Conservation (phyloP, 2,888 invertebrate genomes). For the Strigamia transsilvanica region DNA sequence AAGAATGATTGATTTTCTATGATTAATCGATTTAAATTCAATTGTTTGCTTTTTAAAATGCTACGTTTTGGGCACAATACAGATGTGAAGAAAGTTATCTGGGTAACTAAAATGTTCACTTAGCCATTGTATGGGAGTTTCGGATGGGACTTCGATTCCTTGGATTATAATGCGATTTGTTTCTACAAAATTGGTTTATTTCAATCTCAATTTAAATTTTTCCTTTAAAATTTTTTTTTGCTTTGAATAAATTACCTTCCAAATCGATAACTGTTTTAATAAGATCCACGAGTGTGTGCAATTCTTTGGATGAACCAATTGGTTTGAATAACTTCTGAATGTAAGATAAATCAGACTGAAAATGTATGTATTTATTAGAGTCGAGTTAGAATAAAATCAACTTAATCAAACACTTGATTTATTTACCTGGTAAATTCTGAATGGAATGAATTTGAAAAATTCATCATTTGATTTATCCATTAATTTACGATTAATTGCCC, state of each 20-base stretch:
- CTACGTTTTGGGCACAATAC: slow-evolving; percentile 54
- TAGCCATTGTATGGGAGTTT: slow-evolving; percentile 95
- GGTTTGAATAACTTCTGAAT: slow-evolving; percentile 80
- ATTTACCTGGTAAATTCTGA: slow-evolving; percentile 70
- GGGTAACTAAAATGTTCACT: slow-evolving; percentile 98
- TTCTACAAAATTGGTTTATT: slow-evolving; percentile 49
- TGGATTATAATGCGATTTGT: slow-evolving; percentile 79
- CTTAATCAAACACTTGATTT: too few relatives aligned
- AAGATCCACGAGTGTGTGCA: slow-evolving; percentile 76
- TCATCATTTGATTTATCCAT: slow-evolving; percentile 87
- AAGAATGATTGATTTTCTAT: slow-evolving; percentile 36
- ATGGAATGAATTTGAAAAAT: slow-evolving; percentile 87
- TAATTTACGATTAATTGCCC: slow-evolving; percentile 93
- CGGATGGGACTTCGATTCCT: slow-evolving; percentile 84
- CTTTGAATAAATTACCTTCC: slow-evolving; percentile 51
- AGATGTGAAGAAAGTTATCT: slow-evolving; percentile 95
- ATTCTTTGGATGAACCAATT: slow-evolving; percentile 74
- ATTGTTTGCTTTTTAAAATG: neutral
- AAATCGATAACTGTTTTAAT: slow-evolving; percentile 71
- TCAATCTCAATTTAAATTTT: neutral
- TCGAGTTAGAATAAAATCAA: too few relatives aligned
- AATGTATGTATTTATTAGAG: too few relatives aligned
- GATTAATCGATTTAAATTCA: neutral
- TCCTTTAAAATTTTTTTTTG: neutral
- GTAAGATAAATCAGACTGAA: slow-evolving; percentile 71